phyloP scores from a whole-genome alignment of 2,888 invertebrate species.

The Zootermopsis nevadensis region DNA sequence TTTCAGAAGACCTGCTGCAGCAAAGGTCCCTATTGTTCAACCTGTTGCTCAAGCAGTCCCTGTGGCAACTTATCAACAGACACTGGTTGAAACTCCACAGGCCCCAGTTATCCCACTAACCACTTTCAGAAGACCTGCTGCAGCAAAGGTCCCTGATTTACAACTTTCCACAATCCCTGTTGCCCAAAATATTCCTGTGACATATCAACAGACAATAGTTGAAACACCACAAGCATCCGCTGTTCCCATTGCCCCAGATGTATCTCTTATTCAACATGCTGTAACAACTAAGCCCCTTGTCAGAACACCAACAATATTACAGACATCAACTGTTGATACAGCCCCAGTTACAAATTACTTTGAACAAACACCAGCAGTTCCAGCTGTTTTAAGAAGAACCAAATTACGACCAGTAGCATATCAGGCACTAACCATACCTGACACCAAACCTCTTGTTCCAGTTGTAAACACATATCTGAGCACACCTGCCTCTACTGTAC shows the following conservation, averaged over 20 bases:
- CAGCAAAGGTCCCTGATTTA: not conserved
- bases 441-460: not conserved
- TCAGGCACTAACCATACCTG: not conserved
- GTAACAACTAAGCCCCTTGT: not conserved
- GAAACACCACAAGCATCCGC: not conserved
- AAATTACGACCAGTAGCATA: not conserved
- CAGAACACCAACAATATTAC: not conserved
- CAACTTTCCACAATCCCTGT: not conserved
- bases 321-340: not conserved
- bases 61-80: conserved; percentile 11
- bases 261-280: not conserved
- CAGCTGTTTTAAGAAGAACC: not conserved
- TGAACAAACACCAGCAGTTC: not conserved
- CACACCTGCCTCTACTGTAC: not conserved
- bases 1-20: not conserved
- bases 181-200: not conserved
- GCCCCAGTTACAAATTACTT: not conserved
- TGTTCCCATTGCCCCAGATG: not conserved
- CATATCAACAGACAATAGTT: not conserved
- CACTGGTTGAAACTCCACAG: not conserved
- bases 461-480: not conserved
- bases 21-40: conserved; percentile 21
- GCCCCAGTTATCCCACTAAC: conserved; percentile 22
- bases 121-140: conserved; percentile 26
- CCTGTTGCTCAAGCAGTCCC: conserved; percentile 4